Conservation (phyloP, 1,140 invertebrate species). For the Camponotus pennsylvanicus region DNA sequence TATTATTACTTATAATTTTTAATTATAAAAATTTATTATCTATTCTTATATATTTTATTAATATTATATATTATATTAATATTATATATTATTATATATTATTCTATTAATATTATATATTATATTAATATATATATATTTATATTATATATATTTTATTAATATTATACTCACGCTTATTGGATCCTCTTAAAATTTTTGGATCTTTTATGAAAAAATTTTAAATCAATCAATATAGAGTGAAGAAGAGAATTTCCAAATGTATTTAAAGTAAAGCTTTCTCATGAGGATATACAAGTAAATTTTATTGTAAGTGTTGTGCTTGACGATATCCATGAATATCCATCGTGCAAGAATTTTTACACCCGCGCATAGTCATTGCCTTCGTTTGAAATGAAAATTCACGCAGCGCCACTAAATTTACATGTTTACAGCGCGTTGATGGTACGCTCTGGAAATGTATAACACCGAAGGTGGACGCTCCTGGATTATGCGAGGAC, state of each 20-base stretch:
- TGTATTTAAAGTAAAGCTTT: conserved; percentile 26
- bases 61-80: not conserved
- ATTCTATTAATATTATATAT: no score
- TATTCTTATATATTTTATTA: not conserved
- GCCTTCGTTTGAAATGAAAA: conserved; percentile 58
- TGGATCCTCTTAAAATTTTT: not conserved
- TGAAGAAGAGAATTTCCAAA: not conserved
- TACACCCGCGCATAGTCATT: conserved; percentile 13
- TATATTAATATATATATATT: no score
- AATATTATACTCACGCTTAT: not conserved
- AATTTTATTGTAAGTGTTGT: conserved; percentile 36
- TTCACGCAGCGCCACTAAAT: conserved; percentile 38
- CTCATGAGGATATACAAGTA: not conserved
- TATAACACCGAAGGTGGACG: conserved; percentile 56
- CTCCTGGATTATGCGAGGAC: conserved; percentile 55
- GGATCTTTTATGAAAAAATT: conserved; percentile 19
- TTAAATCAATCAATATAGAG: conserved; percentile 11
- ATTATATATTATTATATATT: no score
- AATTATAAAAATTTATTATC: conserved; percentile 12
- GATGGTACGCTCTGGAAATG: conserved; percentile 40
- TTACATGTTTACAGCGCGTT: conserved; percentile 57
- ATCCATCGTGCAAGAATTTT: conserved; percentile 45
- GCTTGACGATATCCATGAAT: conserved; percentile 46
- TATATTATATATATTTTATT: not conserved
- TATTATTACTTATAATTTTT: not conserved